Base-by-base conservation (phyloP, 2,797 vertebrate species). In the Sebastes kiyomatsui region DNA sequence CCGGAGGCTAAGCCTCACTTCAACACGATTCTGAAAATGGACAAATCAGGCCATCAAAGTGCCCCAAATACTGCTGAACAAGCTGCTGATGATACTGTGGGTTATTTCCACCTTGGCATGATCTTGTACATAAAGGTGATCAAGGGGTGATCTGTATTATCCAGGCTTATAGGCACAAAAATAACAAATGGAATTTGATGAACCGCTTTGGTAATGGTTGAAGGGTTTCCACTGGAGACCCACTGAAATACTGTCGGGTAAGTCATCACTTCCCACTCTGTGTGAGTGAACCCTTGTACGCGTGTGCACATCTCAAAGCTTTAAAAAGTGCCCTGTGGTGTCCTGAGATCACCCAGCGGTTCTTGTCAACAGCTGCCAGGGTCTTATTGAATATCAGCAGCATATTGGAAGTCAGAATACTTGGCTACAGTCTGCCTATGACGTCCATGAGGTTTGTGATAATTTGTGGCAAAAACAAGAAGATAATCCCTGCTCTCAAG, bases 401-500 rank as follows among this genome's bases (percentile, higher is more conserved):
- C 75, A 61, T 61, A 46, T 32, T 80, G 82, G 73, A 61, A 86
- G 73, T 72, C 70, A 66, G 62, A 35, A 38, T 55, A 66, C 61
- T 86, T 74, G 74, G 75, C 82, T 9, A 5, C 18, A 66, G 38
- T 61, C 28, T 65, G 72, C 74, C 87, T 64, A 84, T 91, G 82
- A 83, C 2, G 16, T 84, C 23, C 14, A 7, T 25, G 66, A 70
- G 71, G 70, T 59, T 46, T 71, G 62, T 80, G 80, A 90, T 64
- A 77, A 71, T 77, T 74, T 20, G 28, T 79, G 56, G 77, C 60
- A 79, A 80, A 64, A 66, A 73, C 67, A 61, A 66, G 23, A 77
- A 76, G 66, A 85, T 91, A 90, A 89, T 89, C 87, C 56, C 64
- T 22, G 22, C 77, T 77, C 73, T 87, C 69, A 42, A 78, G 28